These are phyloP conservation scores for Geotrypetes seraphini DNA, from an alignment of 2,797 vertebrate genomes.

Conservation along the genomic window DNA sequence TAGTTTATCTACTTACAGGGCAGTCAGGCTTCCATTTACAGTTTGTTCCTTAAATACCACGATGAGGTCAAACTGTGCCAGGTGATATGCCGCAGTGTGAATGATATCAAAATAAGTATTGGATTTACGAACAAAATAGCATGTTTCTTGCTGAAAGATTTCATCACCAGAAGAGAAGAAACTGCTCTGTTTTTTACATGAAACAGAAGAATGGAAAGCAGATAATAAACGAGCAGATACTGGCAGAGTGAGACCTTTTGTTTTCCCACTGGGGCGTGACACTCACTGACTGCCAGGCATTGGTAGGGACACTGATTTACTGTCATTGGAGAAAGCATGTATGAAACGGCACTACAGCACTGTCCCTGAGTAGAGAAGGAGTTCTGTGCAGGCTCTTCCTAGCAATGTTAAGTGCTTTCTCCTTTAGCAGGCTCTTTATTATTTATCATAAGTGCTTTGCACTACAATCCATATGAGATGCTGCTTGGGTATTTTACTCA, in stretches of 20 bases:
- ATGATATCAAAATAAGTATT: conserved; percentile 16
- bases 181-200: neutral
- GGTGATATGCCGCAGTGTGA: conserved; percentile 15
- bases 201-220: conserved; percentile 5
- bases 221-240: conserved; percentile 1
- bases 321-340: conserved; percentile 16
- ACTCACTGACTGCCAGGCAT: conserved; percentile 4
- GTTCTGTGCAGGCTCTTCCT: too few species aligned
- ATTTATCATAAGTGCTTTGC: too few species aligned
- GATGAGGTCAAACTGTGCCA: conserved; percentile 8
- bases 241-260: conserved; percentile 22
- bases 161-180: neutral
- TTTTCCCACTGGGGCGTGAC: conserved; percentile 21
- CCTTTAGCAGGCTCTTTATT: too few species aligned
- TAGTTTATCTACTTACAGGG: conserved; percentile 53
- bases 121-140: conserved; percentile 8
- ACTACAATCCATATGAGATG: too few species aligned
- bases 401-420: too few species aligned
- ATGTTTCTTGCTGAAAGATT: conserved; percentile 1
- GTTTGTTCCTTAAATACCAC: conserved; percentile 24
- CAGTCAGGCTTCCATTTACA: conserved; percentile 33
- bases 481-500: too few species aligned
- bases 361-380: too few species aligned
- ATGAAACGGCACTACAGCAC: too few species aligned
- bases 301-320: conserved; percentile 5